Evolutionary conservation across 2,888 invertebrate genomes (phyloP).

Genomic region (Pristionchus mayeri): DNA sequence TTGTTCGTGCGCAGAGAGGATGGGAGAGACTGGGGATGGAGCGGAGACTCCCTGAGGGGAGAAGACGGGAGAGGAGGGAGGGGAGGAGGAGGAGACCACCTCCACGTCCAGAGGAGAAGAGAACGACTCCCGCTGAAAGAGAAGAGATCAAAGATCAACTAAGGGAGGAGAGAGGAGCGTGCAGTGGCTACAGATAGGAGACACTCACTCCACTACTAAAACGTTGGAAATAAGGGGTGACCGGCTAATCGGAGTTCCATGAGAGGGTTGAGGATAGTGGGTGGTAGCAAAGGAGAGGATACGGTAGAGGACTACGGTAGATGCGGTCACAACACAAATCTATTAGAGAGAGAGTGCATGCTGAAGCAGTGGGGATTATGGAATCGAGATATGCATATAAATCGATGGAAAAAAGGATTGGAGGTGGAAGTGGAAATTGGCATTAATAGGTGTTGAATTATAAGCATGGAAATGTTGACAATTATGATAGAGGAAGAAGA

Average conservation of each 20-base stretch:
- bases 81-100: not conserved
- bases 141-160: constrained; percentile 32
- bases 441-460: constrained; percentile 17
- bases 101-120: not conserved
- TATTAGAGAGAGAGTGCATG: constrained; percentile 24
- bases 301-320: not conserved
- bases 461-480: not conserved
- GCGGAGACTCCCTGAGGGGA: not conserved
- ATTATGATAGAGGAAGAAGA: not conserved
- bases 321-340: constrained; percentile 31
- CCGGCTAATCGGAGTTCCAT: constrained; percentile 12
- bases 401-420: not conserved
- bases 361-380: constrained; percentile 5
- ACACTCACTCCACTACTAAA: not conserved
- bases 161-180: not conserved
- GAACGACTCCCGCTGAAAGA: not conserved
- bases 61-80: constrained; percentile 24
- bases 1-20: constrained; percentile 45
- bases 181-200: constrained; percentile 24
- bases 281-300: constrained; percentile 7
- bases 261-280: not conserved
- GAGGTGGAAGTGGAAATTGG: not conserved
- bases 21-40: constrained; percentile 47
- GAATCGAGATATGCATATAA: not conserved
- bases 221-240: not conserved